Evolutionary conservation across 2,797 vertebrate genomes (phyloP), one percentile per base, ranked within the genome.

Genomic region (Chiroxiphia lanceolata): DNA sequence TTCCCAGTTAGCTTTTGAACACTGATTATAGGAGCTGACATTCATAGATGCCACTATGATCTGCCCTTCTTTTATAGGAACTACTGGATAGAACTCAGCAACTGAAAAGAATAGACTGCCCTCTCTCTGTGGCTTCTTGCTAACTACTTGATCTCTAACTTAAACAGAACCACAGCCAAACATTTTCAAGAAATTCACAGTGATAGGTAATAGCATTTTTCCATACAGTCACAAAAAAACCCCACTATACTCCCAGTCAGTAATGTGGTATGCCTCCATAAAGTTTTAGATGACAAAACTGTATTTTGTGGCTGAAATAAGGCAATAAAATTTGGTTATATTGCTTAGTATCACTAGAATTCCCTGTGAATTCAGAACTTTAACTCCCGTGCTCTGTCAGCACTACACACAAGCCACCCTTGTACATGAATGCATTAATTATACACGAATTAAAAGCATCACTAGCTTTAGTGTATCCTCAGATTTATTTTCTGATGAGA

Each of bases 181-280:
- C 2, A 13, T 51, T 74, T 81, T 16, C 22, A 82, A 72, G 38
- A 79, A 82, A 65, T 34, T 79, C 26, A 40, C 15, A 36, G 8
- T 8, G 6, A 7, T 21, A 48, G 10, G 6, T 34, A 54, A 51
- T n/a, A 69, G n/a, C 22, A 8, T 45, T 70, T 92, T 19, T 34
- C 31, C 7, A 47, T 13, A 25, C 0, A 54, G 15, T 26, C 31
- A 45, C 26, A 47, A 26, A 56, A 16, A 0, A 1, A 16, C 8
- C 2, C 1, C 13, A 18, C 15, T 21, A 6, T 47, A 81, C 15
- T n/a, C 13, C 21, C 23, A 59, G 17, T 50, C 15, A 26, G 16
- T 56, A 83, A 67, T 11, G 40, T 2, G 4, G 14, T 31, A 47
- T 1, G 1, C 3, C 12, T 63, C 14, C 51, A 36, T 27, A 56